phyloP scores from a whole-genome alignment of 2,888 invertebrate genomes.

The Brenthis ino region DNA sequence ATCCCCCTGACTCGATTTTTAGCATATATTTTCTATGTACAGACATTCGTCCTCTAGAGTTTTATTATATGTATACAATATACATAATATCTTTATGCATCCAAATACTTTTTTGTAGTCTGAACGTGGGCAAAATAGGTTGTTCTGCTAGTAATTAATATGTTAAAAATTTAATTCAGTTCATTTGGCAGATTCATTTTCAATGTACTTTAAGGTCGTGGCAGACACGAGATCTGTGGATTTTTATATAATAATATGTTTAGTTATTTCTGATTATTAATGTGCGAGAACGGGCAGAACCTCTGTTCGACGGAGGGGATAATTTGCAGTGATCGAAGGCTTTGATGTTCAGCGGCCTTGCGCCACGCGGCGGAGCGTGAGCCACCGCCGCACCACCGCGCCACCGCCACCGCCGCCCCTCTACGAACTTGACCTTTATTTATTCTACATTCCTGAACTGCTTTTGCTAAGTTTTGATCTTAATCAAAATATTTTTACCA shows the following conservation, averaged over 20 bases:
- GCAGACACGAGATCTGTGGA: neutral
- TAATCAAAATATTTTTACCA: neutral
- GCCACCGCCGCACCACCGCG: constrained; percentile 29
- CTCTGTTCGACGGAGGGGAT: constrained; percentile 67
- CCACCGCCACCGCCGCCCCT: constrained; percentile 37
- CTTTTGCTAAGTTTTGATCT: constrained; percentile 12
- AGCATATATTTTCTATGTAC: too few species aligned
- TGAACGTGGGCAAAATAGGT: too few species aligned
- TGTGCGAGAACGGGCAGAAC: constrained; percentile 43
- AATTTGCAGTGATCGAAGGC: constrained; percentile 59
- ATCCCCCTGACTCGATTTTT: too few species aligned
- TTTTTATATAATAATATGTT: constrained; percentile 1
- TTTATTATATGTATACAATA: too few species aligned
- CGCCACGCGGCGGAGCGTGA: constrained; percentile 59
- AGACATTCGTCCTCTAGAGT: too few species aligned
- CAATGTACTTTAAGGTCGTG: too few species aligned
- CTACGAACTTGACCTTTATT: constrained; percentile 72
- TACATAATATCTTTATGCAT: too few species aligned
- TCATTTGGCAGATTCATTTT: too few species aligned
- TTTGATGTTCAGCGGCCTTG: constrained; percentile 78
- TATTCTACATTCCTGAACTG: constrained; percentile 32
- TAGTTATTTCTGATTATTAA: constrained; percentile 26
- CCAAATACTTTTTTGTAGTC: too few species aligned
- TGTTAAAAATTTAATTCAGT: too few species aligned
- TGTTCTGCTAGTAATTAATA: too few species aligned